Evolutionary conservation across 1,140 invertebrate genomes (phyloP), one percentile per base, ranked within the genome.

Genomic region (Zaprionus nigranus): DNA sequence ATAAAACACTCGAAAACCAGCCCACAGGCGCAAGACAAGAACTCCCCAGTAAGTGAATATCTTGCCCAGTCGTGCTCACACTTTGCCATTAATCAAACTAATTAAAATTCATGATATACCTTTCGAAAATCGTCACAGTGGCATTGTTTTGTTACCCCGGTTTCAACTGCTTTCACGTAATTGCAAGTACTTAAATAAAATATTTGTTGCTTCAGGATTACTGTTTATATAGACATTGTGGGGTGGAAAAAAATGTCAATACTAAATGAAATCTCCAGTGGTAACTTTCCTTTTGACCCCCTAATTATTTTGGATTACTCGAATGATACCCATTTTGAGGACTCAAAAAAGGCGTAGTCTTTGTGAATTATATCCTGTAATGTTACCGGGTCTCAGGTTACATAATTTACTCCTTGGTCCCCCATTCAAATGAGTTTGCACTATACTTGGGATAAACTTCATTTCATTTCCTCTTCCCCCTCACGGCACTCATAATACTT

Each of bases 31-130:
- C n/a, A 26, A 36, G 22, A n/a, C n/a, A n/a, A n/a, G 9, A 58
- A 58, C 34, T 24, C 15, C 40, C 5, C 40, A n/a, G 69, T 38
- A 64, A 67, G 56, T 62, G 61, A 66, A 82, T 84, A 80, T 82
- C 79, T 63, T 65, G 68, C 62, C 63, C 57, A 40, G 49, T 70
- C 43, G 43, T 68, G 66, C 79, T 87, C 66, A 60, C 70, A 62
- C 56, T 81, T 88, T 68, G 36, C 65, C 81, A 87, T 88, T 81
- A 88, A 88, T 88, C 84, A 88, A 88, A 88, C 81, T 88, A 88
- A 88, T 88, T 82, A 81, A 83, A 83, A 88, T 88, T 88, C 78
- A 88, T 88, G 84, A 73, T 83, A 63, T 72, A 82, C 82, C 76
- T 82, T 72, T 65, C 34, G 43, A 17, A 54, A 61, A 57, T 26